phyloP scores from a whole-genome alignment of 1,140 invertebrate genomes.

The Drosophila biarmipes region DNA sequence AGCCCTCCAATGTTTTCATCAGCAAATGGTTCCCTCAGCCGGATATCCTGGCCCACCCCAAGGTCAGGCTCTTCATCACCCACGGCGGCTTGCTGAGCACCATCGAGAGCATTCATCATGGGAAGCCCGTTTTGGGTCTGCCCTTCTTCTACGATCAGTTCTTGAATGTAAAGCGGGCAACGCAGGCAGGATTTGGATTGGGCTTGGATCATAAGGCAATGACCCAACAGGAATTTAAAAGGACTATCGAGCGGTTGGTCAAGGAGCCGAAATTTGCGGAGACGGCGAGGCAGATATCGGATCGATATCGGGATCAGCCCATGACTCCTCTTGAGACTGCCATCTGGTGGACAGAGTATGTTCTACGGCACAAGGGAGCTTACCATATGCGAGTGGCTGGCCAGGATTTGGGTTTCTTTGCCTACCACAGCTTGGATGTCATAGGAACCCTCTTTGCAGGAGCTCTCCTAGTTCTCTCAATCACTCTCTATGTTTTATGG shows the following conservation, averaged over 20 bases:
- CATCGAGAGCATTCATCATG: conserved; percentile 89
- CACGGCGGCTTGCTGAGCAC: conserved; percentile 90
- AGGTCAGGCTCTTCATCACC: conserved; percentile 89
- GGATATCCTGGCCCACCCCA: conserved; percentile 88
- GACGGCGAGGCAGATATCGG: conserved; percentile 86
- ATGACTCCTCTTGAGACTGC: conserved; percentile 87
- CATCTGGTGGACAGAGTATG: conserved; percentile 90
- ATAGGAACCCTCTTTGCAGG: conserved; percentile 37
- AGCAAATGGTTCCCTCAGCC: conserved; percentile 90
- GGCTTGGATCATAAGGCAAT: conserved; percentile 81
- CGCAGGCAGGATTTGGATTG: conserved; percentile 85
- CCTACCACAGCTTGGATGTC: conserved; percentile 86
- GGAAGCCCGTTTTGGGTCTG: conserved; percentile 89
- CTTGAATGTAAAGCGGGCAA: conserved; percentile 85
- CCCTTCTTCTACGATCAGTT: conserved; percentile 89
- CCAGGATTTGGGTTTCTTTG: conserved; percentile 72
- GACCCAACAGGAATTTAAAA: conserved; percentile 68
- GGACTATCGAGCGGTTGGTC: conserved; percentile 76
- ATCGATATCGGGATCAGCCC: conserved; percentile 86
- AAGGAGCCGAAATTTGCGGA: conserved; percentile 74
- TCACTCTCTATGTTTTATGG: neutral
- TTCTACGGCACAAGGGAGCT: conserved; percentile 85
- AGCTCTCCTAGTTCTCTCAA: neutral
- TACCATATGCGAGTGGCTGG: conserved; percentile 64
- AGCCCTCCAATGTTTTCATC: conserved; percentile 87